These are phyloP conservation scores for Neodiprion pinetum DNA, from an alignment of 1,140 invertebrate species.

Conservation along the genomic window DNA sequence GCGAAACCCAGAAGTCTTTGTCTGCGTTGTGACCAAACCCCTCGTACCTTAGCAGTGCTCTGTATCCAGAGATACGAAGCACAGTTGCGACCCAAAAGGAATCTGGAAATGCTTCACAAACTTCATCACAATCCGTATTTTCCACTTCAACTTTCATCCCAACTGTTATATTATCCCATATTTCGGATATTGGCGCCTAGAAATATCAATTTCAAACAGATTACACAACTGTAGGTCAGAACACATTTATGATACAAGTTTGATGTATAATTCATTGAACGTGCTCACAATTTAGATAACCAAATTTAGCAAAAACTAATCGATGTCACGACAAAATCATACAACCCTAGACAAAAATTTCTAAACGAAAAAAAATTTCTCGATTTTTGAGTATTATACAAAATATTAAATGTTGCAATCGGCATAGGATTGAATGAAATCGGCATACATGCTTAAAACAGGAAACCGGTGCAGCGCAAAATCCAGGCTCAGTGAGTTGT, in stretches of 20 bases:
- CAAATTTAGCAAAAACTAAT: no score
- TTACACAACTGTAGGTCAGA: conserved; percentile 8
- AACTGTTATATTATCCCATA: conserved; percentile 92
- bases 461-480: conserved; percentile 86
- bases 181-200: conserved; percentile 85
- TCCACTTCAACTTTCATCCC: conserved; percentile 97
- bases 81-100: conserved; percentile 97
- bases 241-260: background rate
- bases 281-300: no score
- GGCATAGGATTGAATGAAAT: conserved; percentile 7
- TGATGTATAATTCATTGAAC: no score
- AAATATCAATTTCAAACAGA: conserved; percentile 23
- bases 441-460: conserved; percentile 84
- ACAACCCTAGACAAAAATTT: conserved; percentile 13
- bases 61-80: conserved; percentile 89
- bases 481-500: conserved; percentile 76
- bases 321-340: background rate
- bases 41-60: conserved; percentile 92
- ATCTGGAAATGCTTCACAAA: conserved; percentile 78
- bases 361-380: conserved; percentile 11
- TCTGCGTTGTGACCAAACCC: conserved; percentile 87
- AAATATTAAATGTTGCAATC: background rate
- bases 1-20: conserved; percentile 95
- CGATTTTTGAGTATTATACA: background rate
- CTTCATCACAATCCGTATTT: conserved; percentile 86